Evolutionary conservation across 2,113 vertebrate species (phyloP), one percentile per base, ranked within the genome.

Genomic region (Mesocricetus auratus): DNA sequence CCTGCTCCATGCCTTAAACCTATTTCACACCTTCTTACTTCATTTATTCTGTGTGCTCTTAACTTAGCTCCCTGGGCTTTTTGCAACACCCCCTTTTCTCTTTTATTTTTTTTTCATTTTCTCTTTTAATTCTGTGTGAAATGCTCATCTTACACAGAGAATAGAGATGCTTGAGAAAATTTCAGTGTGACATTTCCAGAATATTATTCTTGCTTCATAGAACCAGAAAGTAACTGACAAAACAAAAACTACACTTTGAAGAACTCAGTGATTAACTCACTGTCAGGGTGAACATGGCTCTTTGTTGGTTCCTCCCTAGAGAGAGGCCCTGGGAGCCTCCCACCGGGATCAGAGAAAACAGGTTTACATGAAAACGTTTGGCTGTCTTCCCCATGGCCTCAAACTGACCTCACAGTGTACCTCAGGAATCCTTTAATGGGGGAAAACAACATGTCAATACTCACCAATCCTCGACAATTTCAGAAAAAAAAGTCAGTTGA

Each of bases 201-300:
- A 69, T 73, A 39, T 88, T 24, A 56, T 93, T 96, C 94, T 89
- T 85, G 68, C 68, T 91, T 94, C 95, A 62, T 79, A 22, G 60
- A 93, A 29, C 66, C 47, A 96, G 60, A 82, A 94, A 92, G 47
- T 10, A 24, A 88, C 31, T 77, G 87, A 86, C 79, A 69, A 89
- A 94, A 91, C 88, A 94, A 64, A 94, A 64, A 79, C n/a, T 7
- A 88, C 82, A 68, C 62, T 47, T 92, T 62, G n/a, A 93, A 94
- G 36, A 94, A 47, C n/a, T 56, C 50, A 33, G 13, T 0, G 10
- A 83, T 78, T 39, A 91, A 33, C 53, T 83, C 19, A 26, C 81
- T 68, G 86, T 36, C 2, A 4, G 50, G 79, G 89, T 69, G 45
- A 87, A 17, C 42, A 21, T 39, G 42, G 47, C n/a, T 22, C 15